Conservation (phyloP, 2,797 vertebrate genomes). For the Silurus aristotelis region DNA sequence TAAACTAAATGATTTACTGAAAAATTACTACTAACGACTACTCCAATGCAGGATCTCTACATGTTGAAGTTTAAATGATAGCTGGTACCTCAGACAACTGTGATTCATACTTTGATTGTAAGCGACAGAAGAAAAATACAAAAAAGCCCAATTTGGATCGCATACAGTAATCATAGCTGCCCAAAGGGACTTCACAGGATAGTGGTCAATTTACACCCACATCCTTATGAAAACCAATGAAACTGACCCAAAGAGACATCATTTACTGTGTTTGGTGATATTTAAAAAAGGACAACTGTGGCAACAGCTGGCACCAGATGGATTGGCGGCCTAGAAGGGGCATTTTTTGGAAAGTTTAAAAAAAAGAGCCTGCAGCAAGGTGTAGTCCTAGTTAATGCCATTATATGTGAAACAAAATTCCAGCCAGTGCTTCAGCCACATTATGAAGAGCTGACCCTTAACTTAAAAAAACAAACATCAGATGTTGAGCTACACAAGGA, state of each 20-base stretch:
- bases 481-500: slow-evolving; percentile 64
- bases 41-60: slow-evolving; percentile 19
- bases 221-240: slow-evolving; percentile 46
- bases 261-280: slow-evolving; percentile 32
- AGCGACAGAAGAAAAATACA: slow-evolving; percentile 42
- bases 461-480: slow-evolving; percentile 59
- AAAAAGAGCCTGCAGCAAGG: background rate
- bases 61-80: slow-evolving; percentile 31
- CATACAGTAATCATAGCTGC: slow-evolving; percentile 47
- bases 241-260: slow-evolving; percentile 39
- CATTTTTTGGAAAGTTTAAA: slow-evolving; percentile 10
- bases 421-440: background rate
- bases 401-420: slow-evolving; percentile 31
- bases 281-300: slow-evolving; percentile 51
- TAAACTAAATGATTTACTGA: background rate
- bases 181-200: slow-evolving; percentile 47
- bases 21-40: background rate
- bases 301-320: slow-evolving; percentile 53
- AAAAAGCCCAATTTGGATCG: slow-evolving; percentile 37
- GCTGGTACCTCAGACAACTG: slow-evolving; percentile 52
- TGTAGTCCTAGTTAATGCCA: background rate
- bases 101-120: slow-evolving; percentile 17
- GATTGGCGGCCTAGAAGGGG: slow-evolving; percentile 32
- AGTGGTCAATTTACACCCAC: slow-evolving; percentile 69
- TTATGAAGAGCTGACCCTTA: slow-evolving; percentile 27